Conservation (phyloP, 23 tunicate genomes). For the Oikopleura dioica region DNA sequence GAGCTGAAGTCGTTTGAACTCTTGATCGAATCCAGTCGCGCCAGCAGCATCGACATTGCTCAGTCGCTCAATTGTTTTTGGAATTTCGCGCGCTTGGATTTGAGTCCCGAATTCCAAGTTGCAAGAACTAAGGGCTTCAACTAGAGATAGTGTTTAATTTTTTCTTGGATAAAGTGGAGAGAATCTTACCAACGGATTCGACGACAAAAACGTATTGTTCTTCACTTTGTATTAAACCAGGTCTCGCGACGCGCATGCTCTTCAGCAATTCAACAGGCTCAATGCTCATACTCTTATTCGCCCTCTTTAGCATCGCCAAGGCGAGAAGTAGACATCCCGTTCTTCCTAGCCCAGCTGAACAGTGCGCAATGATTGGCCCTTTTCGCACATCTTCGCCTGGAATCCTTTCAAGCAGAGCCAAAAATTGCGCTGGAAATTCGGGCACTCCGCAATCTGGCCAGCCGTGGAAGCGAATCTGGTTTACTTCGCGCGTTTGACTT, state of each 20-base stretch:
- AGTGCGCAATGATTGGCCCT: slow-evolving; percentile 74
- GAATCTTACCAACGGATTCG: slow-evolving; percentile 24
- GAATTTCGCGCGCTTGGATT: neutral
- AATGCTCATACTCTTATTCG: neutral
- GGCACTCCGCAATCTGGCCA: slow-evolving; percentile 99
- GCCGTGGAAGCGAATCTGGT: slow-evolving; percentile 76
- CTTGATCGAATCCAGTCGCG: neutral
- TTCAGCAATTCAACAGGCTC: neutral
- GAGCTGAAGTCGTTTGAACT: neutral
- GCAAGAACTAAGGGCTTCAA: neutral
- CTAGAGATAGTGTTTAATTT: slow-evolving; percentile 33
- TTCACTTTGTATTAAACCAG: slow-evolving; percentile 63
- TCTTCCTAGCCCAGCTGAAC: slow-evolving; percentile 36
- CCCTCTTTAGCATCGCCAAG: neutral
- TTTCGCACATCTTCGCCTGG: slow-evolving; percentile 21
- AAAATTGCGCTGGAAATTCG: slow-evolving; percentile 82
- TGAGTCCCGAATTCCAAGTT: neutral
- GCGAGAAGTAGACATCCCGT: slow-evolving; percentile 1
- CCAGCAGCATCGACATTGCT: neutral
- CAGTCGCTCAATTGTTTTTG: neutral
- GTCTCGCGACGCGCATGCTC: neutral
- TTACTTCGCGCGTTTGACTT: slow-evolving; percentile 26
- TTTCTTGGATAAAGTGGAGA: slow-evolving; percentile 53
- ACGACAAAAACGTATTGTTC: slow-evolving; percentile 92
- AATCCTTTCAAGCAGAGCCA: slow-evolving; percentile 62